A percentile compares a stretch with the other conserved stretches of the same genome.
Conservation (phyloP, 2,797 vertebrate species). For the Alcedo atthis region DNA sequence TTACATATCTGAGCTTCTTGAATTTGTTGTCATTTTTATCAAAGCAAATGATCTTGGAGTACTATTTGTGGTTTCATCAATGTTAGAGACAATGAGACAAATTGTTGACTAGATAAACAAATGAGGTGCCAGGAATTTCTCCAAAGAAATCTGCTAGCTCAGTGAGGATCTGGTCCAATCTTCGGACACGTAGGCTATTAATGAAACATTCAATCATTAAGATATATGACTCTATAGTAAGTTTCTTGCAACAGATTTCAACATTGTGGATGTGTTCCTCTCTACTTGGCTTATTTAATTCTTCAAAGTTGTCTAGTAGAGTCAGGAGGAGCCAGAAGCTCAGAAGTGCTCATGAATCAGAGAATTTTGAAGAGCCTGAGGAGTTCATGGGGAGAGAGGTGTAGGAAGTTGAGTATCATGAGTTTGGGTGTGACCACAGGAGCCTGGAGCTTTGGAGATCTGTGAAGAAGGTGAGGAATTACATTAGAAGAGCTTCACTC, state of each 20-base stretch:
- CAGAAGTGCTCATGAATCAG: background rate
- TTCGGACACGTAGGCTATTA: background rate
- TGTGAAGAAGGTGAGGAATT: background rate
- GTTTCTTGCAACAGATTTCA: background rate
- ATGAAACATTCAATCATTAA: background rate
- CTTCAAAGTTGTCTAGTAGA: background rate
- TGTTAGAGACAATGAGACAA: constrained; percentile 60
- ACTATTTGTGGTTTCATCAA: constrained; percentile 50
- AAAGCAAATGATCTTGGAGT: constrained; percentile 23
- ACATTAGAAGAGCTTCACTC: background rate
- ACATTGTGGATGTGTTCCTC: background rate
- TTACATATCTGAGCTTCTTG: constrained; percentile 7
- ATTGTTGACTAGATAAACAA: constrained; percentile 52
- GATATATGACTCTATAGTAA: background rate
- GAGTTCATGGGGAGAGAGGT: background rate
- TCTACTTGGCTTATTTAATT: background rate
- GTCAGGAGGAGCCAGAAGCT: background rate
- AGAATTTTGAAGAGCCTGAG: background rate
- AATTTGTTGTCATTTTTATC: constrained; percentile 53
- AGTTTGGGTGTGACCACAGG: background rate
- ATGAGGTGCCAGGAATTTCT: constrained; percentile 41
- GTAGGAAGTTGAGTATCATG: background rate
- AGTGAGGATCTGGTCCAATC: background rate
- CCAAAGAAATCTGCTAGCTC: constrained; percentile 1
- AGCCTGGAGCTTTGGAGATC: background rate